Evolutionary conservation across 2,113 vertebrate genomes (phyloP).

Genomic region (Planiliza haematocheilus): DNA sequence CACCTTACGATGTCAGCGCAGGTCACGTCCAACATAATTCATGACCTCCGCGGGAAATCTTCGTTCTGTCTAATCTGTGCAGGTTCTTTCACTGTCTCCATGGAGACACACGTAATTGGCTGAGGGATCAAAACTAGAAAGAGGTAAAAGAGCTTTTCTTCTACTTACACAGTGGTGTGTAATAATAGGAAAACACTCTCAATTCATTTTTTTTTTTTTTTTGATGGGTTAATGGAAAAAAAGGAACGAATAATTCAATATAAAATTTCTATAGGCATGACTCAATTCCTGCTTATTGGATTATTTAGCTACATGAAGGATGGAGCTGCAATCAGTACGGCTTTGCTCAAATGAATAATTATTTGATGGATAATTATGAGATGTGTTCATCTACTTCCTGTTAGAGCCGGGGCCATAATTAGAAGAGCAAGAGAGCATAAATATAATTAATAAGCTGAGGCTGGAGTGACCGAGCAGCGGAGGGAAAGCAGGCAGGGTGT

Average conservation of each 20-base stretch:
- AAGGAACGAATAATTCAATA: constrained; percentile 27
- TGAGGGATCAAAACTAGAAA: constrained; percentile 16
- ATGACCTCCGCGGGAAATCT: constrained; percentile 40
- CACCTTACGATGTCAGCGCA: constrained; percentile 41
- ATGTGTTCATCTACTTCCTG: constrained; percentile 58
- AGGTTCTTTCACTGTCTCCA: constrained; percentile 36
- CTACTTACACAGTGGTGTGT: background rate
- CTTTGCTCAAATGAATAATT: constrained; percentile 72
- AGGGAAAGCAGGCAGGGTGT: constrained; percentile 6
- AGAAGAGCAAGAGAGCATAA: constrained; percentile 57
- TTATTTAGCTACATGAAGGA: constrained; percentile 61
- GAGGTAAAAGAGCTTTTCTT: constrained; percentile 2
- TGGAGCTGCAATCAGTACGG: constrained; percentile 53
- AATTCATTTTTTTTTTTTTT: too few relatives aligned
- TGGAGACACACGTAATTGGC: constrained; percentile 49
- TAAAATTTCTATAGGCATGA: constrained; percentile 37
- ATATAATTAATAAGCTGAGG: constrained; percentile 61
- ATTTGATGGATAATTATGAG: constrained; percentile 72
- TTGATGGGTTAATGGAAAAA: background rate
- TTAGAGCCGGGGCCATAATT: constrained; percentile 55
- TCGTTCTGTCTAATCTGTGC: constrained; percentile 6
- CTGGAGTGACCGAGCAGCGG: constrained; percentile 32
- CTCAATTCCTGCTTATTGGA: constrained; percentile 32
- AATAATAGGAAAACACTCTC: background rate
- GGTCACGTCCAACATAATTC: constrained; percentile 51